These are phyloP conservation scores for Eulemur rufifrons DNA, from an alignment of 2,113 vertebrate genomes.

Conservation along the genomic window DNA sequence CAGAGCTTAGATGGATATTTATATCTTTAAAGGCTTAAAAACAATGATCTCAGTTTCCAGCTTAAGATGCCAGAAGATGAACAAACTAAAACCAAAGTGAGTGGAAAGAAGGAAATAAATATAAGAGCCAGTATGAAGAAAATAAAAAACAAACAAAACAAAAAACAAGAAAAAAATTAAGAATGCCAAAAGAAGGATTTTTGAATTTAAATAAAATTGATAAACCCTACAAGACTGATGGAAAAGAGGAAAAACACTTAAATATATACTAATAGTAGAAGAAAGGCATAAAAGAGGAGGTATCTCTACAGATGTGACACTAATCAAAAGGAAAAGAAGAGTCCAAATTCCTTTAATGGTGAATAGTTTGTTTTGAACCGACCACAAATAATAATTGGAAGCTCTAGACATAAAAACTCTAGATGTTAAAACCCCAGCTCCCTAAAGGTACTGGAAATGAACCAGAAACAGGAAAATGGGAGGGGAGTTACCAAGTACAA, in stretches of 20 bases:
- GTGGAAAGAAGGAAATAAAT: neutral
- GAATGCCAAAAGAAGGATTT: neutral
- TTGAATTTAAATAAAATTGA: neutral
- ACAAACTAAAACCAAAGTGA: neutral
- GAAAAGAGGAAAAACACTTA: neutral
- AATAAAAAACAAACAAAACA: neutral
- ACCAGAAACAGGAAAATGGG: neutral
- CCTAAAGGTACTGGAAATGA: neutral
- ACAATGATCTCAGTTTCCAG: neutral
- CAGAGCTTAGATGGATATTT: neutral
- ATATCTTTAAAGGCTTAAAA: conserved; percentile 2
- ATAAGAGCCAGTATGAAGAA: neutral
- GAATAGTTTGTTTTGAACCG: neutral
- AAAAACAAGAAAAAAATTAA: neutral
- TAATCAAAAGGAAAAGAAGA: conserved; percentile 34
- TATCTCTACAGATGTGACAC: neutral
- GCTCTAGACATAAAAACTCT: neutral
- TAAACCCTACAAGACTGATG: neutral
- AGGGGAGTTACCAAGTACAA: neutral
- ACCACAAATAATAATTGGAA: neutral
- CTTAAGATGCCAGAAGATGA: neutral
- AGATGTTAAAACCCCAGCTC: neutral
- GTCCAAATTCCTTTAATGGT: neutral
- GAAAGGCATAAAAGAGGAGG: neutral
- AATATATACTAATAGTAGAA: neutral